Base-by-base conservation (phyloP, 2,888 invertebrate genomes). In the Antitype chi region DNA sequence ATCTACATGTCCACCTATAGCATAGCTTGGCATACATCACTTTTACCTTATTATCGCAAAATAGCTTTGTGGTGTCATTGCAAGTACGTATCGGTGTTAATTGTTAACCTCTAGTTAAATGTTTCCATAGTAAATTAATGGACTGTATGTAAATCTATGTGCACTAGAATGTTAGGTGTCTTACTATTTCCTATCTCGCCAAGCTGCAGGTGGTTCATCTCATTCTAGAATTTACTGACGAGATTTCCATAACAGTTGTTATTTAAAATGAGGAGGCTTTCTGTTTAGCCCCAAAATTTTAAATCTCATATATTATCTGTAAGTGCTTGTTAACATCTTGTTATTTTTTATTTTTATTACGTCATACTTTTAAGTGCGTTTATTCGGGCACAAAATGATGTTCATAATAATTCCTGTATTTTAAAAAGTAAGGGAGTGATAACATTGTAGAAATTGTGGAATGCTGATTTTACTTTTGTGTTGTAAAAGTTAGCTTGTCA, bases 251-350 rank as follows among this genome's bases (percentile, higher is more conserved):
- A 77, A 75, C 68, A 74, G 80, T 81, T 60, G 62, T 85, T 80
- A 59, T 85, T 84, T 74, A 60, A 76, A 78, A 81, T 80, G 76
- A 80, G 76, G 79, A 80, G 85, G 84, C 85, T 87, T 86, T 75
- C 76, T 82, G 71, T 72, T 82, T 64, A 77, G 88, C 84, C 76
- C 77, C 74, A 83, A 74, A 28, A 82, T 78, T 82, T 86, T 79
- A 79, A 85, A 85, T 88, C 79, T 86, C 85, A 79, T 85, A 75
- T 87, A 83, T 77, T 86, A n/a, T 87, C 85, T 84, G 78, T 89
- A 87, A 90, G 86, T 89, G 91, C 90, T 91, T 92, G 90, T 92
- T 92, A 86, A 87, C 89, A 87, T 89, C 81, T 89, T 92, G 90
- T 91, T 91, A 89, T 90, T 88, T 90, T 83, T 81, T 73, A 70